Evolutionary conservation across 2,888 invertebrate species (phyloP).

Genomic region (Pelosia muscerda): DNA sequence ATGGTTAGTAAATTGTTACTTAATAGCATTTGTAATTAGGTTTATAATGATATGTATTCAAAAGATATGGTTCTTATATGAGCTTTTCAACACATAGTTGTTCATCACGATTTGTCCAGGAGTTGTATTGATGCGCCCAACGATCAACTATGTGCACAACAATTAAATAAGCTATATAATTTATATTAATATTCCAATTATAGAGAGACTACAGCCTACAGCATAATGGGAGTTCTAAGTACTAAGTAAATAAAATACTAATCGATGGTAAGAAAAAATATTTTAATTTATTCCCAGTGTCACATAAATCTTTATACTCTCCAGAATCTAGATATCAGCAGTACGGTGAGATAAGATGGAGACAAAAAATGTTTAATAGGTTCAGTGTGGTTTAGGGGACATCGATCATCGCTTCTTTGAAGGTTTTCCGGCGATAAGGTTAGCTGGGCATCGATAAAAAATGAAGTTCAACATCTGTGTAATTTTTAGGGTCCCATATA

Average conservation of each 20-base stretch:
- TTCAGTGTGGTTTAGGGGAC: conserved; percentile 40
- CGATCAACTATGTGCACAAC: not conserved
- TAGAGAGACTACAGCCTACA: too few species aligned
- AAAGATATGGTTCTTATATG: too few species aligned
- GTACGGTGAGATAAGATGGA: conserved; percentile 43
- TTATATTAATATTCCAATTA: too few species aligned
- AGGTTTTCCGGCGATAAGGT: conserved; percentile 14
- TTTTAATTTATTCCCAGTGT: not conserved
- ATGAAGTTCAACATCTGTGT: not conserved
- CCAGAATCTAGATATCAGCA: conserved; percentile 54
- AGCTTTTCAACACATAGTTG: too few species aligned
- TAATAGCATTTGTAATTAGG: not conserved
- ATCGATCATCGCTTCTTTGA: conserved; percentile 64
- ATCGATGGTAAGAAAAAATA: conserved; percentile 18
- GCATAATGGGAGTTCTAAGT: too few species aligned
- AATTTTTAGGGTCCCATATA: not conserved
- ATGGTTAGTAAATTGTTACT: too few species aligned
- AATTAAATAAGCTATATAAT: too few species aligned
- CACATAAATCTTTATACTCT: conserved; percentile 41
- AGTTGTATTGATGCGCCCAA: too few species aligned
- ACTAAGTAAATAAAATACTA: too few species aligned
- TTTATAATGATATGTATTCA: not conserved
- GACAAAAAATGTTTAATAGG: conserved; percentile 59
- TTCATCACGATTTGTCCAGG: not conserved
- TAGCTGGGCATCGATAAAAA: conserved; percentile 16